These are phyloP conservation scores for Xyrichtys novacula DNA, from an alignment of 2,797 vertebrate genomes.

Conservation along the genomic window DNA sequence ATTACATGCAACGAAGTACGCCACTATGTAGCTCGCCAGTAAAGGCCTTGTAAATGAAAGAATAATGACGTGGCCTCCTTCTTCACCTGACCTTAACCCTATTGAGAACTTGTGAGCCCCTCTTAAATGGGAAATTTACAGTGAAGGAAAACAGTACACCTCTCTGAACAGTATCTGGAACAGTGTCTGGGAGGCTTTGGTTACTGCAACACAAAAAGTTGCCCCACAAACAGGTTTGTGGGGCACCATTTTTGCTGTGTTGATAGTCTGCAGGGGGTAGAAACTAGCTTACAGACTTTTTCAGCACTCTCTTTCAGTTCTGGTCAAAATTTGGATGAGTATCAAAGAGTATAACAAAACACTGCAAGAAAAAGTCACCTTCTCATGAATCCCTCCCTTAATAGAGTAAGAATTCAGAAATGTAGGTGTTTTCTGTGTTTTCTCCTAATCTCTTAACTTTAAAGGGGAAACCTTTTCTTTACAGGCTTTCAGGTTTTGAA, in stretches of 20 bases:
- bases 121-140: too few relatives aligned
- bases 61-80: too few relatives aligned
- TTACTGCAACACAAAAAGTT: too few relatives aligned
- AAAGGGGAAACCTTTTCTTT: conserved; percentile 9
- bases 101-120: too few relatives aligned
- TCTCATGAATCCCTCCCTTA: neutral
- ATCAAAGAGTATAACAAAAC: neutral
- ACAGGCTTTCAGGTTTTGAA: conserved; percentile 6
- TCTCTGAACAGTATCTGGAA: too few relatives aligned
- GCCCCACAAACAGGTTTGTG: too few relatives aligned
- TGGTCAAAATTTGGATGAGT: neutral
- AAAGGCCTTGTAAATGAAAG: too few relatives aligned
- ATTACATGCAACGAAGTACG: too few relatives aligned
- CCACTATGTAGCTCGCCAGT: too few relatives aligned
- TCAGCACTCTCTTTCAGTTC: neutral
- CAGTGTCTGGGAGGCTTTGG: too few relatives aligned
- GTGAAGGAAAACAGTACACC: too few relatives aligned
- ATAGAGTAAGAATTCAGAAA: neutral
- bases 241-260: neutral
- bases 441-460: conserved; percentile 7
- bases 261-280: conserved; percentile 1
- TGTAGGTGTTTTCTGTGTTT: neutral
- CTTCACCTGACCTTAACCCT: too few relatives aligned
- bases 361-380: neutral
- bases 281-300: neutral